Percentiles rank a stretch among this genome's conserved stretches.
These are phyloP conservation scores for Saimiri boliviensis DNA, from an alignment of 2,113 vertebrate species.

Conservation along the genomic window DNA sequence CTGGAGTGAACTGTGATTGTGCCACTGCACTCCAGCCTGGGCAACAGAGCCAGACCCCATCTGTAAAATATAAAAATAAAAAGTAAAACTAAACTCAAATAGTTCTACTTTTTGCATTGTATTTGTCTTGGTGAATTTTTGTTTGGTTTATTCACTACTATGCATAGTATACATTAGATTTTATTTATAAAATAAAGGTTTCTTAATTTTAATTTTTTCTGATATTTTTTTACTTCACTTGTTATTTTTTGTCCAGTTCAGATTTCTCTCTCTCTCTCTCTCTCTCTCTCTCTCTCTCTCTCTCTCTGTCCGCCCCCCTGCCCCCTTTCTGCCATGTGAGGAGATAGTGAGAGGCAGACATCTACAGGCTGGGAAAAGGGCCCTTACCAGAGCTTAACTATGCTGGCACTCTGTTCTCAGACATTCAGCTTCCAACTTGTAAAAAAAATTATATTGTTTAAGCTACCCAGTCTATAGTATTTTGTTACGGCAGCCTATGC, in stretches of 20 bases:
- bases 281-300: too few species aligned
- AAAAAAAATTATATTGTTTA: background rate
- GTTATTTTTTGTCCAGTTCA: background rate
- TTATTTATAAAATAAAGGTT: background rate
- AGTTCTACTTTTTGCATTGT: background rate
- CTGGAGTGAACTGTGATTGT: too few species aligned
- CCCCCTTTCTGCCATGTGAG: background rate
- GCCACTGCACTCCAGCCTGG: too few species aligned
- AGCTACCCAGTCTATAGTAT: background rate
- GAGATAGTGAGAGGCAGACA: background rate
- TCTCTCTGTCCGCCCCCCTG: rapidly evolving
- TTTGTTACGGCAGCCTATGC: background rate
- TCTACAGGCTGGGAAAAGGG: background rate
- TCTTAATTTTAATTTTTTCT: background rate
- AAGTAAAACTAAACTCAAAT: background rate
- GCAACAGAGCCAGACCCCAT: too few species aligned
- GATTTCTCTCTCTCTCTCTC: background rate
- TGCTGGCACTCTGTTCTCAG: background rate
- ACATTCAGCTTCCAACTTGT: too few species aligned
- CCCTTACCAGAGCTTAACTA: background rate
- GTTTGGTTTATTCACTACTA: background rate
- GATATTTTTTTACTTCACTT: background rate
- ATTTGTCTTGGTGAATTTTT: background rate
- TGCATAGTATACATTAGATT: background rate
- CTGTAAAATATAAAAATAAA: too few species aligned